Evolutionary conservation across 2,797 vertebrate genomes (phyloP).

Genomic region (Amphiprion clarkii): DNA sequence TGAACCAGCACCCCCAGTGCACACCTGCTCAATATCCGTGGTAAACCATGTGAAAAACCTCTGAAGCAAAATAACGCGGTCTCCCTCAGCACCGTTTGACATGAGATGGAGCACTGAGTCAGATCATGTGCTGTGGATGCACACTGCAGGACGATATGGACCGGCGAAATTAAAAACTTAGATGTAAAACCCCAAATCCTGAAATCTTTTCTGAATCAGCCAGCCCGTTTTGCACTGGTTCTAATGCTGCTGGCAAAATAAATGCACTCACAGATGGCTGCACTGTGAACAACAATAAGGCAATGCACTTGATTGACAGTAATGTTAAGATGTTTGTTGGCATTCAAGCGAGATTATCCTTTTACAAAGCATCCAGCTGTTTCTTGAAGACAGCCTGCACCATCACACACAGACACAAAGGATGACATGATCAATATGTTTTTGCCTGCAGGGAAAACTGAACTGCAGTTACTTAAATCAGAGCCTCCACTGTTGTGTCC

Average conservation of each 20-base stretch:
- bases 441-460: conserved; percentile 25
- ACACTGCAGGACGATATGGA: not conserved
- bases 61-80: conserved; percentile 41
- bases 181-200: not conserved
- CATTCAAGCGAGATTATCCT: conserved; percentile 25
- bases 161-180: not conserved
- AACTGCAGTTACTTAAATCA: not conserved
- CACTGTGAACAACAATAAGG: not conserved
- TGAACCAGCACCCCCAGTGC: conserved; percentile 23
- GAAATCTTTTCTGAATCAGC: not conserved
- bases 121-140: conserved; percentile 16
- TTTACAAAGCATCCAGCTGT: conserved; percentile 24
- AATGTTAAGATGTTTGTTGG: conserved; percentile 27
- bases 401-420: conserved; percentile 20
- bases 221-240: not conserved
- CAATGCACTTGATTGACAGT: conserved; percentile 23
- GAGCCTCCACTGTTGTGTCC: not conserved
- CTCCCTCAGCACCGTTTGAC: conserved; percentile 24
- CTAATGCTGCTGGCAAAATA: not conserved
- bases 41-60: conserved; percentile 29
- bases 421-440: conserved; percentile 38
- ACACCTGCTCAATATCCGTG: conserved; percentile 18
- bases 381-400: conserved; percentile 5
- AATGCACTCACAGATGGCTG: conserved; percentile 8
- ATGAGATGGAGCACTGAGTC: conserved; percentile 38